A percentile compares a stretch with the other conserved stretches of the same genome.
phyloP scores from a whole-genome alignment of 2,113 vertebrate species.

The Butastur rufipennis region DNA sequence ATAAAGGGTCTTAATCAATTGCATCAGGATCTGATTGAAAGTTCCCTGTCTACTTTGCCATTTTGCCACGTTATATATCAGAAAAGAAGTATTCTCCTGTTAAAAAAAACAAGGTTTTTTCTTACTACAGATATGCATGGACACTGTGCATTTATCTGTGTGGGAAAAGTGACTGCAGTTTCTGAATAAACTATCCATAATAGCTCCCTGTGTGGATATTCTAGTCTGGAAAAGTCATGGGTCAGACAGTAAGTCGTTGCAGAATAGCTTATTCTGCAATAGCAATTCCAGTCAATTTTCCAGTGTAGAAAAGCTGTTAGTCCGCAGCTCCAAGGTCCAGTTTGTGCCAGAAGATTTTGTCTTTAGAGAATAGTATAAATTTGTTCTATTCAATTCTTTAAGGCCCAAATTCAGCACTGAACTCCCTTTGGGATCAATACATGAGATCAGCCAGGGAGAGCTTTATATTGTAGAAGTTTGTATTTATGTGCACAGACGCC shows the following conservation, averaged over 20 bases:
- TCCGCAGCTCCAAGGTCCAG: background rate
- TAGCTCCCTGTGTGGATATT: slow-evolving; percentile 9
- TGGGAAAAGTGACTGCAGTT: background rate
- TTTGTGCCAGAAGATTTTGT: slow-evolving; percentile 9
- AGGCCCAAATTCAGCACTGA: background rate
- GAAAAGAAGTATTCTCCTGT: background rate
- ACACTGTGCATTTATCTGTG: background rate
- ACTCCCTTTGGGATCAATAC: background rate
- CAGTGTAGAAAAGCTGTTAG: background rate
- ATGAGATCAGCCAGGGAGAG: background rate
- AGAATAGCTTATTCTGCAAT: slow-evolving; percentile 34
- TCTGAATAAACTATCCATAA: background rate
- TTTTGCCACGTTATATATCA: background rate
- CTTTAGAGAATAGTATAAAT: background rate
- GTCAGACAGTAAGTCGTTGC: background rate
- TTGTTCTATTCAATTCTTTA: background rate
- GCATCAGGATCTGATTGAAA: background rate
- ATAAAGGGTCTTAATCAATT: background rate
- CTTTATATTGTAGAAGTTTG: background rate
- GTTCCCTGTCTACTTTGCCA: background rate
- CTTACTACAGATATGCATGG: background rate
- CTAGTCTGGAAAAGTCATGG: background rate
- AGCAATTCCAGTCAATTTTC: slow-evolving; percentile 18
- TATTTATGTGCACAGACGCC: background rate
- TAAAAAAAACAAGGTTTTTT: background rate